phyloP scores from a whole-genome alignment of 2,797 vertebrate species.

The Coccyzus lansbergi region DNA sequence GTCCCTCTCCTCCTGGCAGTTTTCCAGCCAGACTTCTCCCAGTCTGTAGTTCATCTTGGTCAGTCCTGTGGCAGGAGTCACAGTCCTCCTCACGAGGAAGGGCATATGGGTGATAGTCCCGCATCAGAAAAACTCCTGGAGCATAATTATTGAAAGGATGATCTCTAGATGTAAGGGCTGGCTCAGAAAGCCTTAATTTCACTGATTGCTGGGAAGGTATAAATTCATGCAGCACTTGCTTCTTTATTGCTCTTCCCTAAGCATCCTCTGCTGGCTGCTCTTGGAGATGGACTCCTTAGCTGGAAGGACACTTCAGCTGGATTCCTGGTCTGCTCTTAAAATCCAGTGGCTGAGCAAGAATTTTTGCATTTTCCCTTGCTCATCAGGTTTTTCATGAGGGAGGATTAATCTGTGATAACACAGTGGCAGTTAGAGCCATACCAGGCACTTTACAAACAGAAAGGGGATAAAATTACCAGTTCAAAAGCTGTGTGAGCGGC shows the following conservation, averaged over 20 bases:
- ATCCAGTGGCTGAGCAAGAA: neutral
- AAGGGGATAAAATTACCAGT: neutral
- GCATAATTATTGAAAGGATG: neutral
- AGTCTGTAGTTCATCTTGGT: too few relatives aligned
- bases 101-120: neutral
- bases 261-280: conserved; percentile 64
- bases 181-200: neutral
- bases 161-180: neutral
- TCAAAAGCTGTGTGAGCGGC: neutral
- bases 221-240: neutral
- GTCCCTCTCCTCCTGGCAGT: too few relatives aligned
- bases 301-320: neutral
- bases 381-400: neutral
- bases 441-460: neutral
- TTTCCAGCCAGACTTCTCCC: too few relatives aligned
- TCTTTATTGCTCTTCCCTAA: conserved; percentile 49
- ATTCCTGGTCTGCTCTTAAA: neutral
- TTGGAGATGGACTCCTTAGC: neutral
- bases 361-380: neutral
- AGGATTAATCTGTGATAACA: neutral
- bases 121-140: neutral
- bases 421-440: neutral
- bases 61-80: neutral
- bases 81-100: neutral
- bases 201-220: neutral